phyloP scores from a whole-genome alignment of 2,797 vertebrate species.

The Platyrinchus mystaceus region DNA sequence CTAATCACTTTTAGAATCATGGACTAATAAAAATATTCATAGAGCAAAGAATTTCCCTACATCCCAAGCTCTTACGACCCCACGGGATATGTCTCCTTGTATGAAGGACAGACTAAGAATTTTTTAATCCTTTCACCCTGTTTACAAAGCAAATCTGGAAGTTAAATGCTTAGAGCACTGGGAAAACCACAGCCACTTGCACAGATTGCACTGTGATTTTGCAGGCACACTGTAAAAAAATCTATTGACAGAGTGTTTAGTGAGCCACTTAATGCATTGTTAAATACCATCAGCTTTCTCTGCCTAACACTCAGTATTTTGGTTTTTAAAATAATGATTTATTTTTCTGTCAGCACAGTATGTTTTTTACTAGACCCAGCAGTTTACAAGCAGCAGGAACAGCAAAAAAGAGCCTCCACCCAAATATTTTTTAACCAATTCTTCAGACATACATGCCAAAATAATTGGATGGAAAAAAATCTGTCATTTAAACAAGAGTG shows the following conservation, averaged over 20 bases:
- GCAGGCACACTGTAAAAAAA: not conserved
- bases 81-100: not conserved
- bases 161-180: not conserved
- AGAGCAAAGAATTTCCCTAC: not conserved
- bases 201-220: not conserved
- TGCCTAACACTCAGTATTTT: not conserved
- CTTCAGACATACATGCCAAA: not conserved
- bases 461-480: not conserved
- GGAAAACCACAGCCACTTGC: not conserved
- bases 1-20: not conserved
- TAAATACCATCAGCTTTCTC: not conserved
- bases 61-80: not conserved
- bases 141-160: slow-evolving; percentile 5
- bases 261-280: not conserved
- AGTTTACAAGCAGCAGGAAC: slow-evolving; percentile 29
- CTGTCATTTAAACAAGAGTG: not conserved
- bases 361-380: slow-evolving; percentile 16
- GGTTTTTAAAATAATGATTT: not conserved
- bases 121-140: not conserved
- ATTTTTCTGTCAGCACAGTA: not conserved
- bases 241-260: not conserved
- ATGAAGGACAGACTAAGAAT: not conserved
- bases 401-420: slow-evolving; percentile 30
- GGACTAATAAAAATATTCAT: not conserved
- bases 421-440: slow-evolving; percentile 25